Conservation (phyloP, 1,140 invertebrate species). For the Caenorhabditis tropicalis region DNA sequence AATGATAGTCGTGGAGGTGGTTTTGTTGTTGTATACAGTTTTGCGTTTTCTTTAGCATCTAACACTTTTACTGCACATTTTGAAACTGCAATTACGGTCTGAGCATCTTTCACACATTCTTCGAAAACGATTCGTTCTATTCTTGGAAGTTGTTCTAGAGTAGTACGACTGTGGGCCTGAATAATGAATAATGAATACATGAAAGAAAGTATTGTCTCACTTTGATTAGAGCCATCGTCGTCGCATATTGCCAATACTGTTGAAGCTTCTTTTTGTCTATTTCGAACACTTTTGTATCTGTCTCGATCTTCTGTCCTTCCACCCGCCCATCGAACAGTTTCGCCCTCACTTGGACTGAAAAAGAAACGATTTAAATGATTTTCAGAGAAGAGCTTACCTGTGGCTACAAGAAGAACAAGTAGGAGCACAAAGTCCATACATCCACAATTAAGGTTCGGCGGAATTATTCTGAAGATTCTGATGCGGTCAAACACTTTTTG, state of each 20-base stretch:
- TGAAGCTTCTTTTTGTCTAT: constrained; percentile 36
- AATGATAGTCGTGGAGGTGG: background rate
- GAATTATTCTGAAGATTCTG: background rate
- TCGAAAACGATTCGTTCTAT: constrained; percentile 20
- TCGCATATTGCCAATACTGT: constrained; percentile 25
- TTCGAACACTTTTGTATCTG: constrained; percentile 19
- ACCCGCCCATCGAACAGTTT: constrained; percentile 4
- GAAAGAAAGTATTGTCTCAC: background rate
- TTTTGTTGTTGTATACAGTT: background rate
- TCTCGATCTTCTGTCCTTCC: constrained; percentile 10
- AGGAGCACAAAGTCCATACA: constrained; percentile 43
- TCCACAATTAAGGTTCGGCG: background rate
- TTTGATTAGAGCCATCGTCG: constrained; percentile 10
- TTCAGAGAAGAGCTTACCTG: background rate
- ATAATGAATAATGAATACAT: background rate
- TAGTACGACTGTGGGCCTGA: constrained; percentile 1
- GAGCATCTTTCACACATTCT: background rate
- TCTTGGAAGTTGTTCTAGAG: background rate
- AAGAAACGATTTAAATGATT: background rate
- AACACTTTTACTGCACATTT: constrained; percentile 22
- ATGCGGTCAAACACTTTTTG: background rate
- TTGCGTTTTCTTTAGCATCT: constrained; percentile 1
- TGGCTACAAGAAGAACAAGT: constrained; percentile 33
- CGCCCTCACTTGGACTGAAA: constrained; percentile 1
- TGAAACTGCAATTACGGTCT: background rate